Evolutionary conservation across 2,113 vertebrate species (phyloP), one percentile per base, ranked within the genome.

Genomic region (Protomyctophum bolini): DNA sequence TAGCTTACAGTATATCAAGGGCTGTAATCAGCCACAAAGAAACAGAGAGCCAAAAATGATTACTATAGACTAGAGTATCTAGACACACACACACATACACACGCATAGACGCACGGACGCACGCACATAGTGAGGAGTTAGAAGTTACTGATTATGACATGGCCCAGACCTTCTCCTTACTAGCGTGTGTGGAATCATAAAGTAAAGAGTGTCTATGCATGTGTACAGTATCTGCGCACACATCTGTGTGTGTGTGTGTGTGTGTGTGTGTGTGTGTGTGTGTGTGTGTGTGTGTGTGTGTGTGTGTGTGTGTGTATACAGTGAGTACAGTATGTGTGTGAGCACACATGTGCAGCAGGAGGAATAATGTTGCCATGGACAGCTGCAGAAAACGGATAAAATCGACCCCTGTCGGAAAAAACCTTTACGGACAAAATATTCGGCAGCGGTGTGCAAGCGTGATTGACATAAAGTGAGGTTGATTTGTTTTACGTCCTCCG

Each of bases 1-100:
- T 11, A 55, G 41, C 68, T 12, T 10, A 62, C 48, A 7, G 66
- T 80, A 80, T 74, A 83, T 86, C 86, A 84, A 57, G 66, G 8
- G 58, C 58, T 62, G 70, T 29, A 68, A 61, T 63, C 56, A 70
- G 80, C 72, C 60, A 45, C 58, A 54, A 66, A 65, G 74, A 70
- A 59, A 58, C 56, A 74, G 11, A 41, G 33, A 41, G 33, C 33
- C 33, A 41, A 41, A 41, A 41, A 41, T 41, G 33, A 41, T 41
- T 41, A 41, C 33, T 41, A n/a, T 10, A 66, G 29, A 46, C 29
- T 14, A 21, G 21, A 21, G 21, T 21, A 21, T 21, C 21, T 7
- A 15, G 3, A 29, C 28, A 14, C 8, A 65, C 28, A 10, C 6
- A n/a, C 28, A 58, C 47, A 74, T 33, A 59, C 62, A 50, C 45